Conservation (phyloP, 2,113 vertebrate genomes). For the Paralichthys olivaceus region DNA sequence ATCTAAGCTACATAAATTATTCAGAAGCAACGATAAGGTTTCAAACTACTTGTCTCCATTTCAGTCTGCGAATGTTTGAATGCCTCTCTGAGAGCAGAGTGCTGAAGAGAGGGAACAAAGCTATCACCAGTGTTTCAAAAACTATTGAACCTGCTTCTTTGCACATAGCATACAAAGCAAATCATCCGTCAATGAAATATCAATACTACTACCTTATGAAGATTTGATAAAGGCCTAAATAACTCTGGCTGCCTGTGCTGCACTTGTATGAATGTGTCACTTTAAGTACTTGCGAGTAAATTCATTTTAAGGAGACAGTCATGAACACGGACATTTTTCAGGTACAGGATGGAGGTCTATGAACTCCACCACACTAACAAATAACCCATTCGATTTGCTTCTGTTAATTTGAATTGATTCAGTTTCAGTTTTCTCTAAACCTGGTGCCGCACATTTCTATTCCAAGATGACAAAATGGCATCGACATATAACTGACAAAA, state of each 20-base stretch:
- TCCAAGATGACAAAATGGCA: constrained; percentile 8
- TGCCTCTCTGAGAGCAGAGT: background rate
- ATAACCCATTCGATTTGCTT: background rate
- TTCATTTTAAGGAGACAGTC: too few species aligned
- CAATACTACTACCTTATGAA: constrained; percentile 3
- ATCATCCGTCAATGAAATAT: constrained; percentile 35
- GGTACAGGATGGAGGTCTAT: too few species aligned
- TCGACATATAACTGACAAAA: background rate
- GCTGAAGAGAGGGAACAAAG: constrained; percentile 7
- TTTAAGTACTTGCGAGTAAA: background rate
- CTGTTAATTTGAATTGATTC: too few species aligned
- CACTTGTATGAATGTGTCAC: background rate
- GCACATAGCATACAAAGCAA: constrained; percentile 12
- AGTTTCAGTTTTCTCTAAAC: too few species aligned
- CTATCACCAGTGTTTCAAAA: constrained; percentile 20
- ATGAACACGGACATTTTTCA: too few species aligned
- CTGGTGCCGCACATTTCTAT: constrained; percentile 1
- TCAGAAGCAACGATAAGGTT: constrained; percentile 56
- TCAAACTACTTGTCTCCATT: constrained; percentile 16
- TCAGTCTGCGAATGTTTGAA: background rate
- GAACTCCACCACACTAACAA: background rate
- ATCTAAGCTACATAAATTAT: constrained; percentile 65
- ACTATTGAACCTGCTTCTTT: constrained; percentile 11
- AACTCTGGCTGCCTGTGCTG: background rate
- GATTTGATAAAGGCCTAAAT: constrained; percentile 24